Conservation (phyloP, 2,888 invertebrate genomes). For the Nemurella pictetii region DNA sequence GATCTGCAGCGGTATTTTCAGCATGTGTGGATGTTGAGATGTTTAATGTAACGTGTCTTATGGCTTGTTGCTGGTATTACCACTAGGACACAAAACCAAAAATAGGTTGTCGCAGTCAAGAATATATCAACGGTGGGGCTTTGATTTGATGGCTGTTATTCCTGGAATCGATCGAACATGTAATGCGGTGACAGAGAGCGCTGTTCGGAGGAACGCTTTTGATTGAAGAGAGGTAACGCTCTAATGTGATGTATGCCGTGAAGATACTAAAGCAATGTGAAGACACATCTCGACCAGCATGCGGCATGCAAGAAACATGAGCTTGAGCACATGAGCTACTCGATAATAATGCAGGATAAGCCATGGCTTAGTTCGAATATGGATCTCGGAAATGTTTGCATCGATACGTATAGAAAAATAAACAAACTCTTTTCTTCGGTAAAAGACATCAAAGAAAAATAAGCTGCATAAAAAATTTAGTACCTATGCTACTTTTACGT, state of each 20-base stretch:
- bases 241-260: background rate
- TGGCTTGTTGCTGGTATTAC: too few species aligned
- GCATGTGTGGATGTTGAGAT: too few species aligned
- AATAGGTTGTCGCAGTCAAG: background rate
- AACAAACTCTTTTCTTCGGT: background rate
- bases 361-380: background rate
- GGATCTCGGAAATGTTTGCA: background rate
- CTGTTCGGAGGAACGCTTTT: background rate
- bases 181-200: background rate
- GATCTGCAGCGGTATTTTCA: background rate
- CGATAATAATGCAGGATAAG: background rate
- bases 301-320: slow-evolving; percentile 35
- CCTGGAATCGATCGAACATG: background rate
- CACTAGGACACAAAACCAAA: background rate
- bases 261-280: slow-evolving; percentile 10
- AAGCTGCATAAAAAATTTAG: background rate
- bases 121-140: background rate
- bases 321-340: slow-evolving; percentile 27
- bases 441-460: background rate
- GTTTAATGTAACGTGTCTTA: background rate
- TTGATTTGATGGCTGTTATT: background rate
- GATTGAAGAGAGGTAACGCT: background rate
- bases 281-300: slow-evolving; percentile 27
- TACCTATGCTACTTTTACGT: background rate
- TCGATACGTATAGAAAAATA: background rate